Conservation (phyloP, 2,888 invertebrate genomes). For the Drosophila ustulata region DNA sequence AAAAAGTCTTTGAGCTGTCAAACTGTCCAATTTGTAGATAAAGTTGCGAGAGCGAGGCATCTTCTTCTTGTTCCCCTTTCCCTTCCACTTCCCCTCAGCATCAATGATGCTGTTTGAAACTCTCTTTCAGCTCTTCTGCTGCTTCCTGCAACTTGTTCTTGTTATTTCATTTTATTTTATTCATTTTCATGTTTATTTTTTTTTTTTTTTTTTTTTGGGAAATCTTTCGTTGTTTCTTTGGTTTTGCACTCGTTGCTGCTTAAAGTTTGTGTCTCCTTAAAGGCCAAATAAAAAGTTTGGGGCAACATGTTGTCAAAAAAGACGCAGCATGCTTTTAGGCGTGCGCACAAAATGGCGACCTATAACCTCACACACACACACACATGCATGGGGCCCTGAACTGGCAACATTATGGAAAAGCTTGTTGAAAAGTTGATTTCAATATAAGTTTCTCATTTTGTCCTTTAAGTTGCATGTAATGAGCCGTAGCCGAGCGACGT, state of each 20-base stretch:
- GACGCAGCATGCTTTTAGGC: slow-evolving; percentile 53
- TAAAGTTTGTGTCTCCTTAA: slow-evolving; percentile 54
- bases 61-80: neutral
- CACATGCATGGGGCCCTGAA: slow-evolving; percentile 6
- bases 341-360: slow-evolving; percentile 28
- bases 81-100: neutral
- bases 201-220: slow-evolving; percentile 1
- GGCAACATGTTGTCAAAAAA: slow-evolving; percentile 60
- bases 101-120: slow-evolving; percentile 24
- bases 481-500: slow-evolving; percentile 39
- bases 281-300: slow-evolving; percentile 56
- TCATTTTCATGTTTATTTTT: slow-evolving; percentile 6
- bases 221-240: neutral
- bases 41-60: slow-evolving; percentile 54
- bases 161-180: neutral
- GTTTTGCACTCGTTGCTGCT: slow-evolving; percentile 24
- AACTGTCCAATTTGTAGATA: slow-evolving; percentile 77
- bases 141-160: slow-evolving; percentile 13
- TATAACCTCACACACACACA: slow-evolving; percentile 7
- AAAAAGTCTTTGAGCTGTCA: slow-evolving; percentile 74
- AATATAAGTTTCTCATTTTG: slow-evolving; percentile 69
- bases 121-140: slow-evolving; percentile 22
- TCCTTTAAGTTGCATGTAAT: slow-evolving; percentile 59
- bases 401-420: slow-evolving; percentile 40
- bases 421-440: slow-evolving; percentile 70